phyloP scores from a whole-genome alignment of 2,797 vertebrate genomes.

The Falco peregrinus region DNA sequence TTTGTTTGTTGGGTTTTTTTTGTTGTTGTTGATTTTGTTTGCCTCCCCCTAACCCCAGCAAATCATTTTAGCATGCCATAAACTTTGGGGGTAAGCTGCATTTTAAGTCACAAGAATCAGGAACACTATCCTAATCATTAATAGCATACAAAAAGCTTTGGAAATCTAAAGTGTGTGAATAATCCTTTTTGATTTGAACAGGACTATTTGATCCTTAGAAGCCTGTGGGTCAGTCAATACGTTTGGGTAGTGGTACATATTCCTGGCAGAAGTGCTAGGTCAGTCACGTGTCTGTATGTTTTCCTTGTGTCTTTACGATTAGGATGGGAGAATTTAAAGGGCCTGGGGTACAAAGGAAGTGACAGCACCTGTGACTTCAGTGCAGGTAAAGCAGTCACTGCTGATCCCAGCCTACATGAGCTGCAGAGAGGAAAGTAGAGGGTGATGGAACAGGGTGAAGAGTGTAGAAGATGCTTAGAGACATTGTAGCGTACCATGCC shows the following conservation, averaged over 20 bases:
- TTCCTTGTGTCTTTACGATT: background rate
- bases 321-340: background rate
- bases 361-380: background rate
- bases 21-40: background rate
- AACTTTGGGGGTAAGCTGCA: background rate
- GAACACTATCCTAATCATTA: background rate
- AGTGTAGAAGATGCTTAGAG: background rate
- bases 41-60: fast-evolving
- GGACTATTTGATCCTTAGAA: background rate
- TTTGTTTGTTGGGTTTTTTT: background rate
- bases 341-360: background rate
- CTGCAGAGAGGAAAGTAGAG: background rate
- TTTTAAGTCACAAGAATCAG: background rate
- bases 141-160: background rate
- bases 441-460: background rate
- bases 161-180: background rate
- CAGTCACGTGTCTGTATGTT: background rate
- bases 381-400: background rate
- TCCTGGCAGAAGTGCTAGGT: background rate
- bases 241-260: fast-evolving
- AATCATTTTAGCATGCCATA: background rate
- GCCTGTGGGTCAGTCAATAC: too few species aligned
- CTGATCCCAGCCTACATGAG: background rate
- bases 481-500: background rate
- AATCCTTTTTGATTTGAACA: background rate